Evolutionary conservation across 2,797 vertebrate genomes (phyloP), one percentile per base, ranked within the genome.

Genomic region (Ciconia nigra): DNA sequence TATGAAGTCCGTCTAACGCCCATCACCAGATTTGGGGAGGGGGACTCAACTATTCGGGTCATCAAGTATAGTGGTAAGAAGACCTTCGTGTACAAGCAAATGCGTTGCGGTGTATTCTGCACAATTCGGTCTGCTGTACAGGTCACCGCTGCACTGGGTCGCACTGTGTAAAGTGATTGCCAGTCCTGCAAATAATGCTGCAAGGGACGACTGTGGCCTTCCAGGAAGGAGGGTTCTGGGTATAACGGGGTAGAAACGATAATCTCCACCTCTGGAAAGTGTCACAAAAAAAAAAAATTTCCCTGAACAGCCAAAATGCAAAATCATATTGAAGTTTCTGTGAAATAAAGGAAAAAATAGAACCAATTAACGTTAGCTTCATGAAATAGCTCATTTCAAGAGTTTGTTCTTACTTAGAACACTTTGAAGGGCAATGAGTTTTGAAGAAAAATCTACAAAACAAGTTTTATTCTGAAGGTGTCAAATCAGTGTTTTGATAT

Each of bases 1-100:
- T 99, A 99, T 5, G 99, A 99, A 97, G 99, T 99, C 22, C 99
- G 99, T 9, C 98, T 99, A 58, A 99, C 99, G 1, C 99, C 99
- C 84, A 99, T 99, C 98, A 99, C 99, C 4, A 98, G 99, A 18
- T 99, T 99, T 28, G 99, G 99, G 33, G 99, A 99, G 95, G 99
- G 99, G 2, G 99, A 99, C 98, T 99, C 99, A 46, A 99, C 99
- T 86, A 99, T 99, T 65, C 98, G 99, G 65, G 99, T 99, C 69
- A 98, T 99, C 97, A 99, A 99, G 41, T 99, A 99, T 95, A 99
- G 99, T 3, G 99, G 99, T 99, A 97, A 99, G 99, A 96, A 26
- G 39, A 41, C 5, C 8, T 13, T 25, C 1, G 3, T 7, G 51
- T 28, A 13, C 25, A 13, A 33, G 15, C 9, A 11, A 35, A 18